Base-by-base conservation (phyloP, 92 coral and sea anemone species). In the Palythoa heliodiscus region DNA sequence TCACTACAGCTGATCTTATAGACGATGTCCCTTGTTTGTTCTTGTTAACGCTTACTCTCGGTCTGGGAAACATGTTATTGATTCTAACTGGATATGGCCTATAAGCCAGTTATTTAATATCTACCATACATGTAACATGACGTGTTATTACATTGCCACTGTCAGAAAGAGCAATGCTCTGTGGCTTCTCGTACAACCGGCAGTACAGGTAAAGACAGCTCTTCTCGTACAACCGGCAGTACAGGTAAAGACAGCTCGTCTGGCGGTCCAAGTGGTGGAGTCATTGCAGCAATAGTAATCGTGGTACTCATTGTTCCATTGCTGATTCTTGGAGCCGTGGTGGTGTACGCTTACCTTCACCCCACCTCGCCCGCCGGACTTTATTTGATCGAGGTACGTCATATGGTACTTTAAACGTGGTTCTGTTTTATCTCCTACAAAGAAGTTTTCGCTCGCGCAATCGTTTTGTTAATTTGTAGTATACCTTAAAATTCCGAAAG, bases 311-410 rank as follows among this genome's bases (percentile, higher is more conserved):
- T 92, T 52, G 35, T 95, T 7, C 73, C 83, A 1, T 17, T 78
- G 83, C 57, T 89, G 17, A 86, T 75, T 24, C 2, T 91, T 16
- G 93, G 88, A 11, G 94, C 87, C 20, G 88, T 97, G 94, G 89
- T 91, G 40, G 71, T 86, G 54, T 93, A 91, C 71, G 98, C 98
- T 35, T 95, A 93, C 86, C 84, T 84, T 47, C 92, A 93, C 73
- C 98, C 98, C 35, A 89, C 90, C 60, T 87, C 98, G 11, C 91
- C 88, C 48, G 91, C 98, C 68, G 98, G 98, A 47, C 89, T 93
- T 68, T 92, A 76, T 68, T 87, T 93, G 35, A 95, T 95, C 40
- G 88, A 89, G 87, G 98, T 95, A 91, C 69, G 24, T 63, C 69
- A 43, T 43, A 43, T 43, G 4, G 50, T 29, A 29, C 35, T 29